A percentile compares a stretch with the other conserved stretches of the same genome.
These are phyloP conservation scores for Melanotaenia duboulayi DNA, from an alignment of 2,113 vertebrate species.

Conservation along the genomic window DNA sequence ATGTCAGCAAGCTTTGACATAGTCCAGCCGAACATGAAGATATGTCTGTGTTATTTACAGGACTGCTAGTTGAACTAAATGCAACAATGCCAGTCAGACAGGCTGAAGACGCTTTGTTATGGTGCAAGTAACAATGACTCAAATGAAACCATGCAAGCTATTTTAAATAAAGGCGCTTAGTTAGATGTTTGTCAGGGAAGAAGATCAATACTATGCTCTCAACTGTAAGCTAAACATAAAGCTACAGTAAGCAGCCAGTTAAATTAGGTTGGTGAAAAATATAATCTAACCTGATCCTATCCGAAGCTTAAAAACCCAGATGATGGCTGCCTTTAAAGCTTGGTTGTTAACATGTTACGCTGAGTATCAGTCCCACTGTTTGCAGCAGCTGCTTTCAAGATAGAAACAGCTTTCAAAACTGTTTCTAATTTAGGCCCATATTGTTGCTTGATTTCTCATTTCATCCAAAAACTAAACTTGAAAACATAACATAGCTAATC, in stretches of 20 bases:
- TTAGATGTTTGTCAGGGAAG: not conserved
- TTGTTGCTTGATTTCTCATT: slow-evolving; percentile 3
- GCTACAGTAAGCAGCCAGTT: not conserved
- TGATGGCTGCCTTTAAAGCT: not conserved
- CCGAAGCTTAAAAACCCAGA: not conserved
- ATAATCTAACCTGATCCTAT: not conserved
- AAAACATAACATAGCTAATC: too few relatives aligned
- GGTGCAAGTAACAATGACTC: slow-evolving; percentile 1
- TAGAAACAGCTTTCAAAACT: too few relatives aligned
- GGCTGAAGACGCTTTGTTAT: not conserved
- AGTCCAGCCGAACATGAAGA: slow-evolving; percentile 54
- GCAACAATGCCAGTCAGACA: not conserved
- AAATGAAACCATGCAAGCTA: not conserved
- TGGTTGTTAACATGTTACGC: not conserved
- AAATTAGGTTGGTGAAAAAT: not conserved
- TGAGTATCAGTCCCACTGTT: too few relatives aligned
- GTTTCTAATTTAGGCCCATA: not conserved
- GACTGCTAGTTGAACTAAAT: slow-evolving; percentile 15
- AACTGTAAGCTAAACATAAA: not conserved
- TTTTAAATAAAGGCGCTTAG: not conserved
- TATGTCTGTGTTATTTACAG: slow-evolving; percentile 46
- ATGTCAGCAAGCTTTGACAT: slow-evolving; percentile 70
- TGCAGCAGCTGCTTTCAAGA: too few relatives aligned
- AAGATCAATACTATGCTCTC: not conserved
- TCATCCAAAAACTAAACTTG: not conserved